Base-by-base conservation (phyloP, 2,113 vertebrate species). In the Oreochromis tanganicae region DNA sequence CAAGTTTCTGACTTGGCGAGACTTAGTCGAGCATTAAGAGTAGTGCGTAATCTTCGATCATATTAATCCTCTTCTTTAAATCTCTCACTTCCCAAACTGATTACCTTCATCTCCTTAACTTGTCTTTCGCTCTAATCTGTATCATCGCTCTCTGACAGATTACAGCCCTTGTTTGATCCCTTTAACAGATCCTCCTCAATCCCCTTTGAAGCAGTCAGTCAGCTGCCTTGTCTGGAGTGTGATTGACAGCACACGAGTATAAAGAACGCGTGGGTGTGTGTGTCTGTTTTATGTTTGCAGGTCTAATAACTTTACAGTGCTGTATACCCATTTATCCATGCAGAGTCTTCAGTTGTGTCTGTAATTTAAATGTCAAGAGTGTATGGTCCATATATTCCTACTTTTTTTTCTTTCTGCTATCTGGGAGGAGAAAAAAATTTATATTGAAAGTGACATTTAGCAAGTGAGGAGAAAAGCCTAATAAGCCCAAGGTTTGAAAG, bases 401-500 rank as follows among this genome's bases (percentile, higher is more conserved):
- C 89, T 93, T 88, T 90, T 87, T 82, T 86, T 80, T 50, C 19
- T 68, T 55, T 71, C 50, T 43, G 34, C 38, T 79, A 84, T 56
- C 88, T 87, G 87, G 73, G 80, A 82, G 83, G 54, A 66, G 19
- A 82, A 57, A 79, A 80, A 81, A 82, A 82, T 79, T 85, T 52
- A 91, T 88, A 84, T 34, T 54, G 34, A 84, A 86, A 83, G 83
- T 96, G 94, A 93, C 94, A 94, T 95, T 95, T 95, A 91, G 57
- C 52, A 21, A 48, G 78, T 86, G 78, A 59, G 36, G 85, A 86
- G 78, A 88, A 86, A 85, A 19, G 85, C 29, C 87, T 88, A 84
- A 94, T 81, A 85, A 75, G 73, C 46, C 14, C 84, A 73, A n/a
- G 84, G 92, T 93, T 88, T 80, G 86, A 87, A 50, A 56, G 88